Conservation (phyloP, 2,888 invertebrate genomes). For the Baronia brevicornis region DNA sequence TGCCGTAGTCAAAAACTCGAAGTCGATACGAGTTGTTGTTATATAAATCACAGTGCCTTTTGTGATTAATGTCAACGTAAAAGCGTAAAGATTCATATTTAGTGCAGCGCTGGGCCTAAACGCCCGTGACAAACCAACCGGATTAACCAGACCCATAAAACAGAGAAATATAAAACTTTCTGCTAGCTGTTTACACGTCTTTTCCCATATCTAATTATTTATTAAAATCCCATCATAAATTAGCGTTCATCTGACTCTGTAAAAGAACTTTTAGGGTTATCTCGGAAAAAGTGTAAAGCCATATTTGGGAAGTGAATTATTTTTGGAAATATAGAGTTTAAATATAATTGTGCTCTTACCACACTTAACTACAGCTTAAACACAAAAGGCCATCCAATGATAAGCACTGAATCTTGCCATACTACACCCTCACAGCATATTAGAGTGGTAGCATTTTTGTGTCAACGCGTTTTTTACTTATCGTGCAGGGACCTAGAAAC, state of each 20-base stretch:
- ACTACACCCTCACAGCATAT: no score
- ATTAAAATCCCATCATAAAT: slow-evolving; percentile 66
- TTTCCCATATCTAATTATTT: slow-evolving; percentile 52
- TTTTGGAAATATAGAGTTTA: no score
- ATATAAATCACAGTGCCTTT: slow-evolving; percentile 65
- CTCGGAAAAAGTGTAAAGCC: background rate
- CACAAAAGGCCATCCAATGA: no score
- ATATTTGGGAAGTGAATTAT: slow-evolving; percentile 8
- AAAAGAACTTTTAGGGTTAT: slow-evolving; percentile 27
- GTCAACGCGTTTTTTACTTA: no score
- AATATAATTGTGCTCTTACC: no score
- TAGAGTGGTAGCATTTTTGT: no score
- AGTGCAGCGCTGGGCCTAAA: slow-evolving; percentile 47
- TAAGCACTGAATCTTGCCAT: no score
- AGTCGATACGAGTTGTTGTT: slow-evolving; percentile 42
- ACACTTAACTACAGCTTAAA: no score
- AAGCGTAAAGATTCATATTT: slow-evolving; percentile 69
- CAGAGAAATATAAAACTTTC: slow-evolving; percentile 52
- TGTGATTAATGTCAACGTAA: slow-evolving; percentile 69
- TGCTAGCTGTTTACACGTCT: slow-evolving; percentile 62
- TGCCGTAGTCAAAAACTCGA: slow-evolving; percentile 39
- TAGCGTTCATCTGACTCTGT: slow-evolving; percentile 36
- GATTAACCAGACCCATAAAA: slow-evolving; percentile 53
- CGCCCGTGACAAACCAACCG: slow-evolving; percentile 46
- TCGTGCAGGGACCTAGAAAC: no score